Evolutionary conservation across 2,797 vertebrate species (phyloP).

Genomic region (Malurus leucopterus): DNA sequence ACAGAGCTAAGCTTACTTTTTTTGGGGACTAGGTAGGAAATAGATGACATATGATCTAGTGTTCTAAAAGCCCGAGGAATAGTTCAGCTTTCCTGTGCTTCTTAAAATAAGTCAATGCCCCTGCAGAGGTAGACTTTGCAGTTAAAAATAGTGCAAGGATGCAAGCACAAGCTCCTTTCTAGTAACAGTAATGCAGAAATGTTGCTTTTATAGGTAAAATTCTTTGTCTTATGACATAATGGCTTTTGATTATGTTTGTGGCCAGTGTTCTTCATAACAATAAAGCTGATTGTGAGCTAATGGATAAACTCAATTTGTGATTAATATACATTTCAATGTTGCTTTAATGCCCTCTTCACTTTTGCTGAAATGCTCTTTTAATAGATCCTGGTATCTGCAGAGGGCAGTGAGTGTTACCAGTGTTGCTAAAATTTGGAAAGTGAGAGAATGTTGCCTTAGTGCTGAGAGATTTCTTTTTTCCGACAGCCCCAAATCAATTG

Average conservation of each 20-base stretch:
- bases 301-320: background rate
- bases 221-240: background rate
- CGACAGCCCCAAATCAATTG: background rate
- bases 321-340: background rate
- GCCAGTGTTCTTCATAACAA: background rate
- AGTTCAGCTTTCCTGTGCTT: background rate
- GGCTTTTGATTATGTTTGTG: background rate
- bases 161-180: background rate
- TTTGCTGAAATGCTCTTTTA: background rate
- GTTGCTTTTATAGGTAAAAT: background rate
- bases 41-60: background rate
- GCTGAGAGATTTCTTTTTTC: background rate
- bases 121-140: background rate
- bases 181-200: background rate
- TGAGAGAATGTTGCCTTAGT: background rate
- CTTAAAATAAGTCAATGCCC: background rate
- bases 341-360: background rate
- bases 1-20: background rate
- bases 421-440: background rate
- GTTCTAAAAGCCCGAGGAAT: background rate
- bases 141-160: conserved; percentile 19
- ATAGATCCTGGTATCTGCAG: background rate
- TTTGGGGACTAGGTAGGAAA: background rate
- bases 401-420: background rate
- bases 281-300: background rate